A percentile compares a stretch with the other conserved stretches of the same genome.
These are phyloP conservation scores for Hippocampus abdominalis DNA, from an alignment of 2,113 vertebrate species.

Conservation along the genomic window DNA sequence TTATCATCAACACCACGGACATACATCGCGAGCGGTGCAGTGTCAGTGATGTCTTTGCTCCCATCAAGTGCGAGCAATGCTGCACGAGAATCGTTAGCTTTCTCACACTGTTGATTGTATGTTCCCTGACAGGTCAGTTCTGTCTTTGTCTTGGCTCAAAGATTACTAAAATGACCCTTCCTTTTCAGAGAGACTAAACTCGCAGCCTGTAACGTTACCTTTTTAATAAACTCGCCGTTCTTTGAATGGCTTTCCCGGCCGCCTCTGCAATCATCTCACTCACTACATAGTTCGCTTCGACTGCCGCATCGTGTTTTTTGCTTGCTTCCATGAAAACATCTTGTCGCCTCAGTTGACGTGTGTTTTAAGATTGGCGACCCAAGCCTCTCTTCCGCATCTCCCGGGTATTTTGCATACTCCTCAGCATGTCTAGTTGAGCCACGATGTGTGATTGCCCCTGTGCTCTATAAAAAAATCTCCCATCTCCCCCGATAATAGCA, in stretches of 20 bases:
- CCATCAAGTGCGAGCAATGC: no score
- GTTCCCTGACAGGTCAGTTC: constrained; percentile 5
- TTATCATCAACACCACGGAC: constrained; percentile 8
- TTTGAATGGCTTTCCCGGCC: constrained; percentile 6
- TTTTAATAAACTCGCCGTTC: constrained; percentile 7
- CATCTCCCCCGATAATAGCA: constrained; percentile 22
- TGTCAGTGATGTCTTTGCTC: constrained; percentile 2
- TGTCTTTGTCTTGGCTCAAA: constrained; percentile 1
- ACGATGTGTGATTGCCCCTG: no score
- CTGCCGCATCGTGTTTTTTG: background rate
- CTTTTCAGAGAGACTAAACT: constrained; percentile 6
- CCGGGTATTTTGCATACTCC: background rate
- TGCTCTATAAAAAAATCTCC: no score
- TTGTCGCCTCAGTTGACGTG: constrained; percentile 18
- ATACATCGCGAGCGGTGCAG: constrained; percentile 3
- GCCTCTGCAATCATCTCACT: constrained; percentile 9
- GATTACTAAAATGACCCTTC: constrained; percentile 15
- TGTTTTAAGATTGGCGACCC: constrained; percentile 12
- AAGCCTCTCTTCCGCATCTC: constrained; percentile 4
- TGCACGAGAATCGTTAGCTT: background rate
- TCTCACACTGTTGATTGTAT: constrained; percentile 17
- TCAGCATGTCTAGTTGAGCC: no score
- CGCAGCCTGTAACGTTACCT: constrained; percentile 9
- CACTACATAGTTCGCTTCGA: background rate
- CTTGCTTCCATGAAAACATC: constrained; percentile 15